phyloP scores from a whole-genome alignment of 2,113 vertebrate genomes.

The Aegithalos caudatus region DNA sequence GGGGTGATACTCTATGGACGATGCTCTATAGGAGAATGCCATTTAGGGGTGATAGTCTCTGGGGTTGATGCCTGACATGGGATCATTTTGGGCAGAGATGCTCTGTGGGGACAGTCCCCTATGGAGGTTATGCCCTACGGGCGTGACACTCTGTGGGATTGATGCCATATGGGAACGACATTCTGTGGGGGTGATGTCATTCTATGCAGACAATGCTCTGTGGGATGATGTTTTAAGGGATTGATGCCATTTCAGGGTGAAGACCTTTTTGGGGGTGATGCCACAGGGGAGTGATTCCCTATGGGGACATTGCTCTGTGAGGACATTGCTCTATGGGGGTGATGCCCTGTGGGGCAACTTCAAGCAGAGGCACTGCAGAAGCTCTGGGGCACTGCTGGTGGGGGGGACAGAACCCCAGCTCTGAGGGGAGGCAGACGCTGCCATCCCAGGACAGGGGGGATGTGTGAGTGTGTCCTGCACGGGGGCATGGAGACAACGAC shows the following conservation, averaged over 20 bases:
- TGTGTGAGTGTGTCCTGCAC: neutral
- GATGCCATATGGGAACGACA: neutral
- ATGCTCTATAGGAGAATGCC: too few relatives aligned
- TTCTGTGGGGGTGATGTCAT: fast-evolving
- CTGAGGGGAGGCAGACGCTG: neutral
- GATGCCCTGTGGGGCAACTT: neutral
- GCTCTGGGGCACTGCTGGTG: neutral
- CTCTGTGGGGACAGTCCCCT: too few relatives aligned
- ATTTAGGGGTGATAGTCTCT: neutral
- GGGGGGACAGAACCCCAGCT: neutral
- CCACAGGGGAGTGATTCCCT: neutral
- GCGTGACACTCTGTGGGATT: neutral
- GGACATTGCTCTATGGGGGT: too few relatives aligned
- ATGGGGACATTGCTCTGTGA: fast-evolving
- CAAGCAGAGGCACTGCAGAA: neutral
- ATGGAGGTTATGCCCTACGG: fast-evolving
- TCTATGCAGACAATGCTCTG: fast-evolving
- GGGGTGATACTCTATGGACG: neutral
- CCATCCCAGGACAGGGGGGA: fast-evolving
- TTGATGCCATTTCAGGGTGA: neutral
- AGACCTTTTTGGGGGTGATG: neutral
- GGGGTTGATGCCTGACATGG: neutral
- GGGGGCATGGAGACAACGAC: fast-evolving
- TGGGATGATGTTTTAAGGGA: neutral
- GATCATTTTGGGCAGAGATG: neutral